Conservation (phyloP, 2,113 vertebrate species). For the Pseudorectes ferrugineus region DNA sequence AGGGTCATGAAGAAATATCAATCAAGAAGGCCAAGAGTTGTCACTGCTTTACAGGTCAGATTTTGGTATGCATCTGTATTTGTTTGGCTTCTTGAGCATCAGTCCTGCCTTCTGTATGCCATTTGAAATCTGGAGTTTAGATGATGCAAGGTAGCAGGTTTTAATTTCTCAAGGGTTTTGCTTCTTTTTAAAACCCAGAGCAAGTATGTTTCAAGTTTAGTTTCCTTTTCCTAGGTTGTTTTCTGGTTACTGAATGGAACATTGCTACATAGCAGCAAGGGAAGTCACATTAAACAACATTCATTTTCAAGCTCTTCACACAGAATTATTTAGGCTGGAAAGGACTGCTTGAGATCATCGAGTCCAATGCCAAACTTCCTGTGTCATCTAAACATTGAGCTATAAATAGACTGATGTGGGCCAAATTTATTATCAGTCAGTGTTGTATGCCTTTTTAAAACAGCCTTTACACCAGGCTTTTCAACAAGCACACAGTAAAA, state of each 20-base stretch:
- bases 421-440: conserved; percentile 7
- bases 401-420: conserved; percentile 44
- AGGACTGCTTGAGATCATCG: background rate
- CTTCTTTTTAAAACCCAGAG: conserved; percentile 5
- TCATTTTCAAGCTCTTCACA: conserved; percentile 41
- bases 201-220: conserved; percentile 24
- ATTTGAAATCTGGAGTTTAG: background rate
- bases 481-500: conserved; percentile 25
- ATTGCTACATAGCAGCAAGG: conserved; percentile 8
- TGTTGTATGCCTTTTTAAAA: conserved; percentile 24
- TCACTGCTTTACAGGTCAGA: background rate
- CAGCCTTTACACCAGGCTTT: conserved; percentile 19
- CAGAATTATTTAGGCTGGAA: background rate
- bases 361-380: background rate
- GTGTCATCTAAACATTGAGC: conserved; percentile 47
- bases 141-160: background rate
- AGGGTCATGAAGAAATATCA: background rate
- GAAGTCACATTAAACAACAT: conserved; percentile 55
- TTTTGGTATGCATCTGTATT: background rate
- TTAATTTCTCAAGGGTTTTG: background rate
- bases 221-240: conserved; percentile 32
- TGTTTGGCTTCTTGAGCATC: background rate
- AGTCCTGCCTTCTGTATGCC: background rate
- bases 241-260: conserved; percentile 10
- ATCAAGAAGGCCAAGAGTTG: background rate